phyloP scores from a whole-genome alignment of 2,113 vertebrate species.

The Scolopax mira region DNA sequence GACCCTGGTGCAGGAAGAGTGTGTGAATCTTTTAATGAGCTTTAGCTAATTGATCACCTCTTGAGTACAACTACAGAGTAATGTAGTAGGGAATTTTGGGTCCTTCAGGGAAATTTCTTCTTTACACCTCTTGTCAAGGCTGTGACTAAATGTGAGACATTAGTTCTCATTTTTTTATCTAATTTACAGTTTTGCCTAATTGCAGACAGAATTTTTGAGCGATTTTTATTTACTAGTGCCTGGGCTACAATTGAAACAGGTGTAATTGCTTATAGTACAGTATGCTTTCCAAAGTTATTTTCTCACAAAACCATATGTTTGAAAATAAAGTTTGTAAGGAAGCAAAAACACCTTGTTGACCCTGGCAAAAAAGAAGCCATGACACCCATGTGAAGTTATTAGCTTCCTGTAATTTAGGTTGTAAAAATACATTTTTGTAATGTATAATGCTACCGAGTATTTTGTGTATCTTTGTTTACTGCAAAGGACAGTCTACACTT shows the following conservation, averaged over 20 bases:
- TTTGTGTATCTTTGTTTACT: background rate
- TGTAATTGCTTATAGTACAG: background rate
- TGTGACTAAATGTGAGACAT: background rate
- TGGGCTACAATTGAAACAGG: background rate
- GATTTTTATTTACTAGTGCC: background rate
- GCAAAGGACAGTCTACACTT: background rate
- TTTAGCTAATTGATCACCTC: background rate
- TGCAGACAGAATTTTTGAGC: background rate
- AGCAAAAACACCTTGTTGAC: background rate
- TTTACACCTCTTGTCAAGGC: background rate
- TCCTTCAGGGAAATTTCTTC: background rate
- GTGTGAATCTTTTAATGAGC: background rate
- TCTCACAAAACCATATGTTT: background rate
- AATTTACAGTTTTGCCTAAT: background rate
- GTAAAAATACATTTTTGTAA: slow-evolving; percentile 12
- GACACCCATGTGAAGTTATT: slow-evolving; percentile 38
- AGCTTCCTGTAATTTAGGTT: slow-evolving; percentile 11
- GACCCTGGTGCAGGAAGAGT: background rate
- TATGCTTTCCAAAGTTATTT: background rate
- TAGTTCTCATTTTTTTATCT: background rate
- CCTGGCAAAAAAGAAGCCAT: background rate
- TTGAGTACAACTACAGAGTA: background rate
- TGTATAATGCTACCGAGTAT: background rate
- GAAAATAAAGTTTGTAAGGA: background rate
- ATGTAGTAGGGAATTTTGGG: background rate